Evolutionary conservation across 2,888 invertebrate genomes (phyloP).

Genomic region (Athetis lepigone): DNA sequence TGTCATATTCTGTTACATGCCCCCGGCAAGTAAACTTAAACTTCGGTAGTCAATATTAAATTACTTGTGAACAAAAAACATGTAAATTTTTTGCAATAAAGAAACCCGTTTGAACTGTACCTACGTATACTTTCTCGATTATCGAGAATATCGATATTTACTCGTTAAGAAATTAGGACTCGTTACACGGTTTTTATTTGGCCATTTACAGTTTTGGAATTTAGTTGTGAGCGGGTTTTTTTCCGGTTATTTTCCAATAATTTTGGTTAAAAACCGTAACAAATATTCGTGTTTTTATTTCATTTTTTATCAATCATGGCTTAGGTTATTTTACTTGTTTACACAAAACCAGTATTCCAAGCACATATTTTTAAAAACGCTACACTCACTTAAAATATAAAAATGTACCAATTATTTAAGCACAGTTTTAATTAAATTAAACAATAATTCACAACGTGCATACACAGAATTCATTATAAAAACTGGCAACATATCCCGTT

Average conservation of each 20-base stretch:
- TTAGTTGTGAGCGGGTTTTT: conserved; percentile 15
- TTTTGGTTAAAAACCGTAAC: not conserved
- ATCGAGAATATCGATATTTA: conserved; percentile 49
- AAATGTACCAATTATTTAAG: conserved; percentile 6
- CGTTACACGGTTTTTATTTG: conserved; percentile 34
- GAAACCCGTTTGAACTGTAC: conserved; percentile 59
- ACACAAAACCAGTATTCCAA: not conserved
- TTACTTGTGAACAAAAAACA: conserved; percentile 69
- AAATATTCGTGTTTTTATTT: not conserved
- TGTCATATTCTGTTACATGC: conserved; percentile 69
- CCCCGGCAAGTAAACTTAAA: conserved; percentile 64
- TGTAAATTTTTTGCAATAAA: conserved; percentile 50
- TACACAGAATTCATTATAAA: conserved; percentile 55
- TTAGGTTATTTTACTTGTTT: not conserved
- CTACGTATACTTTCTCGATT: conserved; percentile 59
- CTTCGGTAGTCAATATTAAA: conserved; percentile 66
- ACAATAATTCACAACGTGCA: conserved; percentile 26
- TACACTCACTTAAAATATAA: not conserved
- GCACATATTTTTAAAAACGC: not conserved
- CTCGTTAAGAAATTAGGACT: conserved; percentile 52
- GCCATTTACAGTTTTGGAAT: conserved; percentile 28
- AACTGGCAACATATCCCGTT: conserved; percentile 61
- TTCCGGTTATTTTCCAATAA: conserved; percentile 4
- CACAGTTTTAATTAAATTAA: conserved; percentile 3
- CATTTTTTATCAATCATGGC: not conserved